These are phyloP conservation scores for Shargacucullia verbasci DNA, from an alignment of 2,888 invertebrate species.

Conservation along the genomic window DNA sequence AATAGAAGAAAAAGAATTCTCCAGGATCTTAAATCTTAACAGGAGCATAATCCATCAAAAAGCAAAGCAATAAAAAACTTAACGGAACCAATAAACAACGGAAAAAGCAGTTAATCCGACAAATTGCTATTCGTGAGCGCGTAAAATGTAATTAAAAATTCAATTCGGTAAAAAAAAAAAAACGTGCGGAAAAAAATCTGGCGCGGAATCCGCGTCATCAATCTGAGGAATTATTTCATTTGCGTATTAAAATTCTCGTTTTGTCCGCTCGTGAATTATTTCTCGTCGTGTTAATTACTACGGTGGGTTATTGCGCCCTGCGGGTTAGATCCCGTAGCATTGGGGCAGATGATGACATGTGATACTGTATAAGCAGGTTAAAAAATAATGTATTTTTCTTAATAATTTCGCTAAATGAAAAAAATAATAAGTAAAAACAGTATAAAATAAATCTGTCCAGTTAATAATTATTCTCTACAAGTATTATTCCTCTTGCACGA, in stretches of 20 bases:
- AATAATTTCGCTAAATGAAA: too few relatives aligned
- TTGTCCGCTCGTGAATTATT: conserved; percentile 87
- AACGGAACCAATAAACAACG: conserved; percentile 62
- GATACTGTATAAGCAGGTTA: conserved; percentile 3
- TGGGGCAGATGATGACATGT: conserved; percentile 36
- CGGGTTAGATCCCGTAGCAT: conserved; percentile 67
- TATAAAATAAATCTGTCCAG: too few relatives aligned
- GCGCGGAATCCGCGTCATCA: conserved; percentile 83
- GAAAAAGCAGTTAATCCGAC: conserved; percentile 81
- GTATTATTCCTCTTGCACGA: too few relatives aligned
- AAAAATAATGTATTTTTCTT: not conserved
- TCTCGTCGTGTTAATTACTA: conserved; percentile 82
- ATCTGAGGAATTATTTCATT: conserved; percentile 88
- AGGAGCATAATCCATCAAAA: conserved; percentile 56
- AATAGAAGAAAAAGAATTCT: not conserved
- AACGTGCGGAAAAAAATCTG: conserved; percentile 66
- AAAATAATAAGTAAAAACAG: too few relatives aligned
- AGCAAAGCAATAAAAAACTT: conserved; percentile 59
- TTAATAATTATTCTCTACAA: too few relatives aligned
- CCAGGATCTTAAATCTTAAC: conserved; percentile 17
- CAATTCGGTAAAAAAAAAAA: conserved; percentile 78
- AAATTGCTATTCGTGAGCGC: conserved; percentile 85
- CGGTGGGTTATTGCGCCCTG: conserved; percentile 75
- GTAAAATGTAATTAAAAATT: conserved; percentile 88
- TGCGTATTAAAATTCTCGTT: conserved; percentile 88